Evolutionary conservation across 2,797 vertebrate species (phyloP).

Genomic region (Steatocranus sp.): DNA sequence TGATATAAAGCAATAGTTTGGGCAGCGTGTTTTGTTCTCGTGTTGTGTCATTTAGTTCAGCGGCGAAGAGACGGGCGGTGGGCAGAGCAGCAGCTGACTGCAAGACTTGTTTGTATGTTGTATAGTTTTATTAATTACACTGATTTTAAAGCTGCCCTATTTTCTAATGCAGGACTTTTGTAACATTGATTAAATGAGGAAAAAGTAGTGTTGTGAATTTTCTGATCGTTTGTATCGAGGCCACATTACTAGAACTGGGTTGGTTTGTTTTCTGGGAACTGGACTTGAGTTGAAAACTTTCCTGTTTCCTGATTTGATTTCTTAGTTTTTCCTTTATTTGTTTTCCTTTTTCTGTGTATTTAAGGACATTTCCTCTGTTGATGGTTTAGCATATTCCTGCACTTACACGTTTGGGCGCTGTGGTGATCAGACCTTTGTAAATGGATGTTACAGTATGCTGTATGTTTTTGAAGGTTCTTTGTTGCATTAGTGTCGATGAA

Average conservation of each 20-base stretch:
- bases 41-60: slow-evolving; percentile 85
- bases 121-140: slow-evolving; percentile 99
- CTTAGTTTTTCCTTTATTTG: slow-evolving; percentile 78
- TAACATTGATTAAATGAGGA: slow-evolving; percentile 99
- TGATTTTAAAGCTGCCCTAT: slow-evolving; percentile 99
- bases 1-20: slow-evolving; percentile 95
- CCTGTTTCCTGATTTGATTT: slow-evolving; percentile 86
- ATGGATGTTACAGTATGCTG: slow-evolving; percentile 96
- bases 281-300: slow-evolving; percentile 97
- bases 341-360: slow-evolving; percentile 89
- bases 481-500: slow-evolving; percentile 94
- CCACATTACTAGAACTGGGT: slow-evolving; percentile 91
- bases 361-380: slow-evolving; percentile 90
- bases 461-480: slow-evolving; percentile 94
- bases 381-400: slow-evolving; percentile 89
- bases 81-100: slow-evolving; percentile 11
- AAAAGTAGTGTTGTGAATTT: slow-evolving; percentile 95
- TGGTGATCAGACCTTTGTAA: slow-evolving; percentile 87
- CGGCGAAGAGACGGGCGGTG: slow-evolving; percentile 43
- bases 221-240: slow-evolving; percentile 95
- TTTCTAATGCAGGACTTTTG: slow-evolving; percentile 99
- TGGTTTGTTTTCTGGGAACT: slow-evolving; percentile 84
- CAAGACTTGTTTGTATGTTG: slow-evolving; percentile 93
- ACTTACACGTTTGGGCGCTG: slow-evolving; percentile 90
- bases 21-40: slow-evolving; percentile 89